These are phyloP conservation scores for Bathynomus jamesi DNA, from an alignment of 1,140 invertebrate species.

Conservation along the genomic window DNA sequence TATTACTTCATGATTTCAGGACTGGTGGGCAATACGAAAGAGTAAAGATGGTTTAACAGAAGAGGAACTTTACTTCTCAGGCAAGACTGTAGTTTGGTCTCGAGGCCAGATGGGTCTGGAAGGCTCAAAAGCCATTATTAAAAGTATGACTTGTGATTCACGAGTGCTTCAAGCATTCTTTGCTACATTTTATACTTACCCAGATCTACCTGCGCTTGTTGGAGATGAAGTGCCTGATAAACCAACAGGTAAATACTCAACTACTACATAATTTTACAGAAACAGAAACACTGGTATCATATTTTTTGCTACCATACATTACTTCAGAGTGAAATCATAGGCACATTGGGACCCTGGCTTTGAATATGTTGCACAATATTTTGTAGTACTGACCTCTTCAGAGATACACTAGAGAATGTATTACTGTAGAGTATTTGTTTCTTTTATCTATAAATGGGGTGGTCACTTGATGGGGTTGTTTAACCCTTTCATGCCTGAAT, in stretches of 20 bases:
- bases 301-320: no score
- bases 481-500: no score
- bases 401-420: no score
- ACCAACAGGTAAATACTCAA: slow-evolving; percentile 19
- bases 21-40: background rate
- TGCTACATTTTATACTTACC: slow-evolving; percentile 59
- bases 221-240: slow-evolving; percentile 36
- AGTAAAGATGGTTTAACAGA: slow-evolving; percentile 2
- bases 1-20: background rate
- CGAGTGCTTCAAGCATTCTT: slow-evolving; percentile 74
- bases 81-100: background rate
- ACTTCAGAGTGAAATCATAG: no score
- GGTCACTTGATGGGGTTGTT: no score
- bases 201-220: slow-evolving; percentile 37
- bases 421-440: no score
- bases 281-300: no score
- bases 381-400: no score
- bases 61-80: slow-evolving; percentile 4
- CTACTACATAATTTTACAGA: no score
- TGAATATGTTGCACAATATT: no score
- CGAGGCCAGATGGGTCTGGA: slow-evolving; percentile 14
- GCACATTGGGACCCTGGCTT: no score
- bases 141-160: slow-evolving; percentile 68
- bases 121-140: slow-evolving; percentile 41
- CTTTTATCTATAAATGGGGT: no score